Evolutionary conservation across 2,888 invertebrate genomes (phyloP).

Genomic region (Phymatocera aterrima): DNA sequence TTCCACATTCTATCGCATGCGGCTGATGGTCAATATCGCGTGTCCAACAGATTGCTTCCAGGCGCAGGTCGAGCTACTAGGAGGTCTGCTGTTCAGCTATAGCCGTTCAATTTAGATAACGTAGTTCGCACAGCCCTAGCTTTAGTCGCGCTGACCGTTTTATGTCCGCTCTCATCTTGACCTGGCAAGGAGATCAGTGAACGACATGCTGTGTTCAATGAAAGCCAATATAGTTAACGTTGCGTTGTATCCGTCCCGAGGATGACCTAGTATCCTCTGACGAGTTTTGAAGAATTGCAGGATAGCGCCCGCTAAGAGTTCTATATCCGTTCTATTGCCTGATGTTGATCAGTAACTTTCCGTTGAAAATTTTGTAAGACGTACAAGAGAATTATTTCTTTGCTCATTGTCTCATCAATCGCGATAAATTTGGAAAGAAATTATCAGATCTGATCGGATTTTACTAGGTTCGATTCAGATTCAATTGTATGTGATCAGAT

Average conservation of each 20-base stretch:
- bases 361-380: no score
- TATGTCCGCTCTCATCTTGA: conserved; percentile 25
- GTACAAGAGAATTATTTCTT: no score
- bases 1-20: not conserved
- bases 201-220: conserved; percentile 22
- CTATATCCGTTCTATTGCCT: not conserved
- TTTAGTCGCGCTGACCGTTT: not conserved
- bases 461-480: no score
- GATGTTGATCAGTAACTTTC: not conserved
- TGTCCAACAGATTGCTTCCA: conserved; percentile 15
- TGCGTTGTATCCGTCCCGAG: not conserved
- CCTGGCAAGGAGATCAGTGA: conserved; percentile 18
- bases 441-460: no score
- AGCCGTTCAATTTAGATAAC: conserved; percentile 26
- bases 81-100: no score
- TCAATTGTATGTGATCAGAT: no score
- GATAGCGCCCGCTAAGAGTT: not conserved
- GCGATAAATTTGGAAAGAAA: no score
- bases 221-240: not conserved
- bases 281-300: not conserved
- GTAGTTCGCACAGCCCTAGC: not conserved
- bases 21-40: conserved; percentile 3
- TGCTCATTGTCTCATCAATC: no score
- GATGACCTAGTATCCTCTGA: conserved; percentile 2
- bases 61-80: not conserved